Evolutionary conservation across 2,888 invertebrate genomes (phyloP), one percentile per base, ranked within the genome.

Genomic region (Urechis unicinctus): DNA sequence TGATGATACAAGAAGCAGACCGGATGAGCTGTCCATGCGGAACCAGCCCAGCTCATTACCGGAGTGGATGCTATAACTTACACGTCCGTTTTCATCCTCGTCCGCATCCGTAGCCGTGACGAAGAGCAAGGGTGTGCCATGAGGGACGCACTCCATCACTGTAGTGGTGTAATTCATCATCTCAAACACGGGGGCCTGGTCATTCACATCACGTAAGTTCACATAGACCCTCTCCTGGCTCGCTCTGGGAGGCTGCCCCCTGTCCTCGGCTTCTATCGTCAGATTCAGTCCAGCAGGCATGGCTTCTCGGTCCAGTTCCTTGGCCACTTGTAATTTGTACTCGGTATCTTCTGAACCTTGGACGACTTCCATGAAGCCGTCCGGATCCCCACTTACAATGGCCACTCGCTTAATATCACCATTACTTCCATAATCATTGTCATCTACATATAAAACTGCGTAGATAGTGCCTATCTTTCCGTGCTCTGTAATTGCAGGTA

Each of bases 31-130:
- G 76, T 94, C 90, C 9, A 95, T 85, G 62, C 84, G 82, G 76
- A 95, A 95, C 72, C 91, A 89, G 0, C 87, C 88, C 4, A 89
- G 89, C 73, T 91, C 89, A 77, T 94, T 93, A 3, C 94, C 94
- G 2, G 61, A 59, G 5, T 56, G 55, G 13, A 96, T 91, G 79
- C 89, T 88, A 60, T 95, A 85, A 68, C 85, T 85, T 0, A 94
- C 88, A 69, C 88, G 84, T 4, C 91, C 89, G 74, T 91, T 91
- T 72, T 83, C 85, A 0, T 90, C 90, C 64, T 86, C 85, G 74
- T 92, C 91, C 0, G 85, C 85, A 77, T 94, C 93, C 22, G 85
- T 86, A 0, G 93, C 91, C 77, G 89, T 90, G 53, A 95, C 83
- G 63, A 89, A 83, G 63, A 93, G 86, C 44, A 96, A 84, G 0